Evolutionary conservation across 2,888 invertebrate genomes (phyloP).

Genomic region (Trilocha varians): DNA sequence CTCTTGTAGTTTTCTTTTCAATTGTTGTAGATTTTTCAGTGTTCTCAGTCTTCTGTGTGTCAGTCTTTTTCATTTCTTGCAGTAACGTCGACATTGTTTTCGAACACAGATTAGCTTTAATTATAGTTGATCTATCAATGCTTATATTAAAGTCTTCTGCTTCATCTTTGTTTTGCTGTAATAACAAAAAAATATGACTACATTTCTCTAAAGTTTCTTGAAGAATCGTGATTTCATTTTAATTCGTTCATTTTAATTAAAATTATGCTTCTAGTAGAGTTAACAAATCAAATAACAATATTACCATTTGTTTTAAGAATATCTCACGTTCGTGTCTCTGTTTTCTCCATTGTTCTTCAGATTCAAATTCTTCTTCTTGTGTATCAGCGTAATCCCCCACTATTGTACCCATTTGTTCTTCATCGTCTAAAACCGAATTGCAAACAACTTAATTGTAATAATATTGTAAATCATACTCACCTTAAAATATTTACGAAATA

Average conservation of each 20-base stretch:
- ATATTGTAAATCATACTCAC: too few relatives aligned
- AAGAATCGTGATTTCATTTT: too few relatives aligned
- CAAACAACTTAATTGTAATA: background rate
- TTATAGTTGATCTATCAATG: conserved; percentile 42
- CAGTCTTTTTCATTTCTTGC: conserved; percentile 29
- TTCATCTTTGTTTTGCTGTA: conserved; percentile 51
- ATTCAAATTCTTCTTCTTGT: conserved; percentile 80
- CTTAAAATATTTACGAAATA: too few relatives aligned
- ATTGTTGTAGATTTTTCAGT: conserved; percentile 12
- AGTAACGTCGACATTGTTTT: conserved; percentile 41
- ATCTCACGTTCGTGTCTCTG: conserved; percentile 86
- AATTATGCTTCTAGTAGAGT: too few relatives aligned
- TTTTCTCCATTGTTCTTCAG: conserved; percentile 85
- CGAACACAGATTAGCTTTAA: conserved; percentile 51
- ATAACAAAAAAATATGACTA: too few relatives aligned
- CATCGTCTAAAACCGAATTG: conserved; percentile 37
- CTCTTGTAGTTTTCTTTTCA: conserved; percentile 43
- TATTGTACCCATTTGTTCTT: conserved; percentile 34
- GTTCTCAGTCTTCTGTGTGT: conserved; percentile 15
- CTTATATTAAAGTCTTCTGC: conserved; percentile 29
- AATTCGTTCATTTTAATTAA: too few relatives aligned
- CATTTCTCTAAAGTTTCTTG: too few relatives aligned
- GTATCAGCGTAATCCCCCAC: conserved; percentile 42
- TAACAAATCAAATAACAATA: background rate
- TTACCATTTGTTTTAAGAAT: conserved; percentile 77